A percentile compares a stretch with the other conserved stretches of the same genome.
Conservation (phyloP, 2,888 invertebrate species). For the Hemithea aestivaria region DNA sequence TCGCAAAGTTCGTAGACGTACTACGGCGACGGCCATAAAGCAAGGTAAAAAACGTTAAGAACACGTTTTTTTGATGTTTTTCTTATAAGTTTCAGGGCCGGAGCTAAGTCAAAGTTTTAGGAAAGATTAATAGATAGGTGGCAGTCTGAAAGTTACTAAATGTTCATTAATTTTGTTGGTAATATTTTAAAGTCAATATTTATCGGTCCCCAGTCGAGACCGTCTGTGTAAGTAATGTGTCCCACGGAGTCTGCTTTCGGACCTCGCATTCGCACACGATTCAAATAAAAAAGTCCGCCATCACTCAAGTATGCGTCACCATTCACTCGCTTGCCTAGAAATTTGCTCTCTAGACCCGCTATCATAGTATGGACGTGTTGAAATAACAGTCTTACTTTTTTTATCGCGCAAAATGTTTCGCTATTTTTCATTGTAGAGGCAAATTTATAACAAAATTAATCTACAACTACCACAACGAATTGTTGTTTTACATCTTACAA, state of each 20-base stretch:
- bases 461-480: no score
- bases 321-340: slow-evolving; percentile 72
- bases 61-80: slow-evolving; percentile 20
- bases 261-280: slow-evolving; percentile 75
- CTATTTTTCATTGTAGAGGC: no score
- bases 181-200: slow-evolving; percentile 30
- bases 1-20: slow-evolving; percentile 22
- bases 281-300: slow-evolving; percentile 78
- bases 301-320: slow-evolving; percentile 78
- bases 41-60: slow-evolving; percentile 21
- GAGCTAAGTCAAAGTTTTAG: slow-evolving; percentile 12
- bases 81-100: slow-evolving; percentile 15
- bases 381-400: no score
- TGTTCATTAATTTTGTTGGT: slow-evolving; percentile 23
- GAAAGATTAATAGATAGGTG: slow-evolving; percentile 17
- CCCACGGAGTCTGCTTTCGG: slow-evolving; percentile 43
- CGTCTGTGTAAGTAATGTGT: slow-evolving; percentile 44
- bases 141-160: slow-evolving; percentile 15
- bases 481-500: no score
- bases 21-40: slow-evolving; percentile 22
- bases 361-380: slow-evolving; percentile 47
- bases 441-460: no score
- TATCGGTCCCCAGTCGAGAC: slow-evolving; percentile 30
- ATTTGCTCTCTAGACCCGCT: slow-evolving; percentile 53
- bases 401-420: no score